These are phyloP conservation scores for Gasterosteus nipponicus DNA, from an alignment of 2,113 vertebrate genomes.

Conservation along the genomic window DNA sequence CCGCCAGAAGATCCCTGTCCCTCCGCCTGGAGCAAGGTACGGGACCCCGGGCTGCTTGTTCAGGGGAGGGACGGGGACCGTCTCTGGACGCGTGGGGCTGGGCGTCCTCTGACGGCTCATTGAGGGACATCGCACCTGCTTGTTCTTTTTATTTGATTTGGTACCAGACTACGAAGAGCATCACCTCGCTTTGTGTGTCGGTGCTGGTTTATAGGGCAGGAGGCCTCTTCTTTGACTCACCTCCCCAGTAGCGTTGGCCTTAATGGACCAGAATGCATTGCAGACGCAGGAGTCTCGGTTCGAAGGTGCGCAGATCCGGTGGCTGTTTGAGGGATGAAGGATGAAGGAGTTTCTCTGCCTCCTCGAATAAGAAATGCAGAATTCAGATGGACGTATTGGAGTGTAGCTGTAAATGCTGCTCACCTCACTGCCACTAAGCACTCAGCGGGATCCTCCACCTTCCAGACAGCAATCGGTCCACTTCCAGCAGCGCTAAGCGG, in stretches of 20 bases:
- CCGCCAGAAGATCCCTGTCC: slow-evolving; percentile 85
- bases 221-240: too few species aligned
- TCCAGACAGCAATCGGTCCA: slow-evolving; percentile 25
- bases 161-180: background rate
- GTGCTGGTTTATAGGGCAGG: background rate
- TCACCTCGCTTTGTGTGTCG: too few species aligned
- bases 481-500: slow-evolving; percentile 37
- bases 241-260: background rate
- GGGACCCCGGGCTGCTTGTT: too few species aligned
- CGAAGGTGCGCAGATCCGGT: background rate
- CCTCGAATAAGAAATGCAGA: too few species aligned
- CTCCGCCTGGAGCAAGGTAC: slow-evolving; percentile 91
- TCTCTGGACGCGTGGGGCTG: background rate
- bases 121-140: background rate
- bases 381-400: too few species aligned
- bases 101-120: background rate
- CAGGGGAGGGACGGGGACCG: too few species aligned
- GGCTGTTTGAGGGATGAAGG: background rate
- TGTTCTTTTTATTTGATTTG: background rate
- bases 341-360: background rate
- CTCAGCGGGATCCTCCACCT: slow-evolving; percentile 10
- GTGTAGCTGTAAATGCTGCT: background rate
- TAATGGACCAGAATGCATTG: background rate
- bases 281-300: background rate
- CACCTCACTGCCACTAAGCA: background rate